These are phyloP conservation scores for Hyles vespertilio DNA, from an alignment of 1,140 invertebrate genomes.

Conservation along the genomic window DNA sequence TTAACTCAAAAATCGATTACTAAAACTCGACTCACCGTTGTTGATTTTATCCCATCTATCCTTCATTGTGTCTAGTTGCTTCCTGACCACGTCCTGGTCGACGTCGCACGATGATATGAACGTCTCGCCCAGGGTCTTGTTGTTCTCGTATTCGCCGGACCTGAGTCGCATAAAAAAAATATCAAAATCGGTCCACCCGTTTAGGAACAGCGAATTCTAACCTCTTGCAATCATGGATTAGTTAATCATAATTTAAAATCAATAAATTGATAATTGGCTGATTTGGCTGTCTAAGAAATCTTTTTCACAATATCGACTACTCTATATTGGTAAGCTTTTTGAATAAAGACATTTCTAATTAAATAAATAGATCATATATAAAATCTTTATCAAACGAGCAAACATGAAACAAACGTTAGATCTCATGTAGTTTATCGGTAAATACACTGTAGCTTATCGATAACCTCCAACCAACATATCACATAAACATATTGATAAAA, in stretches of 20 bases:
- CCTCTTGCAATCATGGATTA: too few species aligned
- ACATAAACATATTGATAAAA: too few species aligned
- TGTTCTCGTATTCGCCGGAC: conserved; percentile 94
- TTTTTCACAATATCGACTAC: background rate
- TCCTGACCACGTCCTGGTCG: conserved; percentile 92
- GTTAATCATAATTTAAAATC: too few species aligned
- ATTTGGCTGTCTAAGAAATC: background rate
- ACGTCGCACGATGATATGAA: conserved; percentile 91
- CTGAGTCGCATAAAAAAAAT: conserved; percentile 52
- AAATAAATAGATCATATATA: too few species aligned
- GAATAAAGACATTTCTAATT: background rate
- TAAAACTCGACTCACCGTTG: conserved; percentile 76
- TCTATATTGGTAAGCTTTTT: background rate
- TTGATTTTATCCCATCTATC: conserved; percentile 94
- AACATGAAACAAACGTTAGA: too few species aligned
- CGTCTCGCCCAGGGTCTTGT: conserved; percentile 88
- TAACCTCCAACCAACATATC: too few species aligned
- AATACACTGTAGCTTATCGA: too few species aligned
- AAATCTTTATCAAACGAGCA: too few species aligned
- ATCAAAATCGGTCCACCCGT: background rate
- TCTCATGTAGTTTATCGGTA: too few species aligned
- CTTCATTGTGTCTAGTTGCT: conserved; percentile 87
- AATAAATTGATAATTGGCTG: background rate
- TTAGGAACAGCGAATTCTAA: too few species aligned
- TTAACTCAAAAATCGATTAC: background rate